Evolutionary conservation across 2,113 vertebrate species (phyloP).

Genomic region (Romanogobio albipinnatus): DNA sequence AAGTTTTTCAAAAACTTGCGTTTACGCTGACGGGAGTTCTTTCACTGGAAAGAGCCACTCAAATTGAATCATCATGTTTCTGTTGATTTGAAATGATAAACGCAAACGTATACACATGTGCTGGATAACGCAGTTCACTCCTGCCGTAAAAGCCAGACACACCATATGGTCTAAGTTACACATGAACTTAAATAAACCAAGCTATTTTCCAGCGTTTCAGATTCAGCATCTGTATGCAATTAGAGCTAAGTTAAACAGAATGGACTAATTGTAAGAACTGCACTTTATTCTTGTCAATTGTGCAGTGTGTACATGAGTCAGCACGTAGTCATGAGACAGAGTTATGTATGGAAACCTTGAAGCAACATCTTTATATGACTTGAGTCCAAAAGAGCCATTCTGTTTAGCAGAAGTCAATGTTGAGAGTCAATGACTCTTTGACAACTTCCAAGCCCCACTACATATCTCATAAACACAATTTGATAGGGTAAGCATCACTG

Average conservation of each 20-base stretch:
- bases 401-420: neutral
- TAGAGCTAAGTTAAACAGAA: slow-evolving; percentile 41
- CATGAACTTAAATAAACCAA: slow-evolving; percentile 41
- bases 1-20: neutral
- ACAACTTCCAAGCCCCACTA: neutral
- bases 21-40: neutral
- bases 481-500: neutral
- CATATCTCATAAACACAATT: neutral
- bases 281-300: slow-evolving; percentile 23
- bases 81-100: slow-evolving; percentile 39
- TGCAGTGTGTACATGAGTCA: slow-evolving; percentile 22
- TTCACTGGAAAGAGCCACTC: slow-evolving; percentile 16
- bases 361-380: neutral
- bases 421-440: neutral
- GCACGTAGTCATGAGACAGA: neutral
- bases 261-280: slow-evolving; percentile 38
- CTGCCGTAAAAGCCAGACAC: neutral
- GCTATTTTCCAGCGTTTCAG: slow-evolving; percentile 28
- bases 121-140: slow-evolving; percentile 7
- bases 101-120: slow-evolving; percentile 44
- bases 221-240: slow-evolving; percentile 54
- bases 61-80: slow-evolving; percentile 28
- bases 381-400: neutral
- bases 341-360: slow-evolving; percentile 1
- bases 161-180: slow-evolving; percentile 50